Conservation (phyloP, 2,888 invertebrate species). For the Amphimallon solstitiale region DNA sequence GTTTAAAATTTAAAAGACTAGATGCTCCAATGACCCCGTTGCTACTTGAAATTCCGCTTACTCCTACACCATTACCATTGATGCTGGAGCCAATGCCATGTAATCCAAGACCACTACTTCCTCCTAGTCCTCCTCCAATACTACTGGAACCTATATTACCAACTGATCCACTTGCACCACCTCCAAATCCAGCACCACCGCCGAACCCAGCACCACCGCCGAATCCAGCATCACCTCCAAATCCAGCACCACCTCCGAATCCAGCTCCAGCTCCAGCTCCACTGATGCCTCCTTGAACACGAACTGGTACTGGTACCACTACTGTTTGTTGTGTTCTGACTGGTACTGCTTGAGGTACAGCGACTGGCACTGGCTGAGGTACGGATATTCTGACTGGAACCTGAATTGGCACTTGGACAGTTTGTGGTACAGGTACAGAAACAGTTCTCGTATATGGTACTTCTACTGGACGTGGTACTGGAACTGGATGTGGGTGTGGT, state of each 20-base stretch:
- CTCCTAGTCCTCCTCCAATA: slow-evolving; percentile 35
- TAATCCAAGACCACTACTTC: slow-evolving; percentile 38
- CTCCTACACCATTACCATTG: slow-evolving; percentile 41
- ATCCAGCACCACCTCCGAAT: slow-evolving; percentile 40
- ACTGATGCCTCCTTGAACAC: slow-evolving; percentile 57
- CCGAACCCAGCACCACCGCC: slow-evolving; percentile 45
- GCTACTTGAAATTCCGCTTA: too few species aligned
- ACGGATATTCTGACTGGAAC: slow-evolving; percentile 60
- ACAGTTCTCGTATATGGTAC: slow-evolving; percentile 59
- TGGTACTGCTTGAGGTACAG: slow-evolving; percentile 66
- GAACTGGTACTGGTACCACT: slow-evolving; percentile 63
- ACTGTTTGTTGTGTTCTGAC: slow-evolving; percentile 68
- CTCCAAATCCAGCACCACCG: slow-evolving; percentile 41
- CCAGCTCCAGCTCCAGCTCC: slow-evolving; percentile 47
- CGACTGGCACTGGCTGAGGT: slow-evolving; percentile 68
- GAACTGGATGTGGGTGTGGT: slow-evolving; percentile 67
- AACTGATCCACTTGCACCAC: slow-evolving; percentile 18
- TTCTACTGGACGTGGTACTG: slow-evolving; percentile 58
- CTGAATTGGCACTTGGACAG: slow-evolving; percentile 58
- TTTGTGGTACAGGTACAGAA: slow-evolving; percentile 59
- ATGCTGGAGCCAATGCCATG: too few species aligned
- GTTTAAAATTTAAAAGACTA: too few species aligned
- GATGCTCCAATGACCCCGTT: too few species aligned
- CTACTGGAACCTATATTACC: slow-evolving; percentile 38
- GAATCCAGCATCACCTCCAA: slow-evolving; percentile 43